Evolutionary conservation across 2,888 invertebrate species (phyloP).

Genomic region (Phymatocera aterrima): DNA sequence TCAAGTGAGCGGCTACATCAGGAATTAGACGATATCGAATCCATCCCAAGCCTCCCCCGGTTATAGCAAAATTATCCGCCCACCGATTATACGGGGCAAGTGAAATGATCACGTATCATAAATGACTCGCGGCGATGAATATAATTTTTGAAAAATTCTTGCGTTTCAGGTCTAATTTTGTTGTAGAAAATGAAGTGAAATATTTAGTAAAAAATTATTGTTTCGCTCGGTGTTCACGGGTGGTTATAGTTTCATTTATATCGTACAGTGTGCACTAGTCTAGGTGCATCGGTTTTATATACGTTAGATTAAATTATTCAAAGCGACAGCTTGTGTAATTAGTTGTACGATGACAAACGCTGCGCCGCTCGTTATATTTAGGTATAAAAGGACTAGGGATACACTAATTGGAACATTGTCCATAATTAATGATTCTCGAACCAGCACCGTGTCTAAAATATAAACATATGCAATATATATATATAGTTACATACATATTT

Average conservation of each 20-base stretch:
- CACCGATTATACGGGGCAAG: too few species aligned
- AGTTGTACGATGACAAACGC: conserved; percentile 38
- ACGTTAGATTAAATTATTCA: conserved; percentile 12
- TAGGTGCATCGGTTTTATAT: background rate
- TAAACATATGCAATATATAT: conserved; percentile 54
- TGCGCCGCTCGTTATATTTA: conserved; percentile 39
- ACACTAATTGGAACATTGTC: conserved; percentile 42
- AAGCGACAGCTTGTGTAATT: conserved; percentile 38
- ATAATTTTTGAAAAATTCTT: too few species aligned
- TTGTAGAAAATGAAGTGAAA: too few species aligned
- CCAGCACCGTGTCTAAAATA: conserved; percentile 46
- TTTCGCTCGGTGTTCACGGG: too few species aligned
- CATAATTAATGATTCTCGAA: conserved; percentile 41
- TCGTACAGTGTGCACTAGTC: background rate
- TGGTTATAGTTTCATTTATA: too few species aligned
- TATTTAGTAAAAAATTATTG: too few species aligned
- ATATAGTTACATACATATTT: conserved; percentile 48
- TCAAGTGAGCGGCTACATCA: background rate
- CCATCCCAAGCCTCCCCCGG: too few species aligned
- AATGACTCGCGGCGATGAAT: too few species aligned
- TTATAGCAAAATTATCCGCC: too few species aligned
- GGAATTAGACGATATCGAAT: background rate
- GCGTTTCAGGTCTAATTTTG: too few species aligned
- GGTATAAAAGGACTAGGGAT: conserved; percentile 43
- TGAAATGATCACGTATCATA: too few species aligned